Percentiles rank a stretch among this genome's conserved stretches.
These are phyloP conservation scores for Phoenicopterus ruber DNA, from an alignment of 2,113 vertebrate species.

Conservation along the genomic window DNA sequence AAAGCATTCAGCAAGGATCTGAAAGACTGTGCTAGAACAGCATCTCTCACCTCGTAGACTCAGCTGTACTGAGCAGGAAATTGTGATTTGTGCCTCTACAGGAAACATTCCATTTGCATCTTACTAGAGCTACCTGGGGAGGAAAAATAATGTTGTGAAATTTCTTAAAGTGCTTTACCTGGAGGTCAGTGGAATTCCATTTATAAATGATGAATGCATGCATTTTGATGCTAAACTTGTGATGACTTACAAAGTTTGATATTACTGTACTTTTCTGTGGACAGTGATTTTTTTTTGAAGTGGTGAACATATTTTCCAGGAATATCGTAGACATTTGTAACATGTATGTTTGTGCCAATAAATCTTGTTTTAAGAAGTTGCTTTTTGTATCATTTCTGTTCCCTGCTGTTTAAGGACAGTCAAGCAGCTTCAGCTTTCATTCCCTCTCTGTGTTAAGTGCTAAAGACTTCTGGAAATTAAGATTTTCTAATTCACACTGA, in stretches of 20 bases:
- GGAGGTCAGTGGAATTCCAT: constrained; percentile 60
- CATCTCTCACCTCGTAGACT: background rate
- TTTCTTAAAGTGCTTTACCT: constrained; percentile 56
- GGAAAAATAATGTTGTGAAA: background rate
- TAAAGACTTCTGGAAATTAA: background rate
- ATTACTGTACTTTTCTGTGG: constrained; percentile 47
- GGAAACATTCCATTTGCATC: constrained; percentile 3
- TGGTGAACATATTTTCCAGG: constrained; percentile 50
- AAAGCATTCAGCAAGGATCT: background rate
- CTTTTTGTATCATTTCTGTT: background rate
- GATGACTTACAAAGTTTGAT: constrained; percentile 43
- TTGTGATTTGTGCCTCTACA: constrained; percentile 15
- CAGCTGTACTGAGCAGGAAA: background rate
- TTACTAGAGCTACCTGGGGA: background rate
- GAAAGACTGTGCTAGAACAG: background rate
- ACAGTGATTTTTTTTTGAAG: constrained; percentile 52
- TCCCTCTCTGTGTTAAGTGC: background rate
- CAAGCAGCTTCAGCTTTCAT: background rate
- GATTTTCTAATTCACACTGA: background rate
- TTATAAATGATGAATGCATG: constrained; percentile 61
- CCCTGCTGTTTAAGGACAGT: background rate
- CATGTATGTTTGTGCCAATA: constrained; percentile 64
- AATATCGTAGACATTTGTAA: constrained; percentile 45
- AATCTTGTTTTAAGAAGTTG: constrained; percentile 59
- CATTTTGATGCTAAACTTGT: constrained; percentile 62